Base-by-base conservation (phyloP, 2,113 vertebrate genomes). In the Anthoscopus minutus region DNA sequence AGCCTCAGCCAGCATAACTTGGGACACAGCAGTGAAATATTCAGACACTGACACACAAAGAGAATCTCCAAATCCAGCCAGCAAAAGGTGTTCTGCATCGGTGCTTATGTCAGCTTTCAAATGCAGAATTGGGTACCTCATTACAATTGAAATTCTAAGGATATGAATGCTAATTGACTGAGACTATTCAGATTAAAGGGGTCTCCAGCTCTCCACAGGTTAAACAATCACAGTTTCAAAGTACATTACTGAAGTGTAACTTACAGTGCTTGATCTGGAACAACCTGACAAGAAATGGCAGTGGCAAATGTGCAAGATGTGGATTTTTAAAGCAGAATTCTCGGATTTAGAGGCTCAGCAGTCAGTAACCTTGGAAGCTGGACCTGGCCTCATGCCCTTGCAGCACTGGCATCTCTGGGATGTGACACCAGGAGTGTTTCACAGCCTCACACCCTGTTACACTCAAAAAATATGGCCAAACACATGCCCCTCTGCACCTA, bases 201-300 rank as follows among this genome's bases (percentile, higher is more conserved):
- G 27, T 18, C 25, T 70, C 64, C 50, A 66, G 45, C n/a, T 88
- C 28, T 64, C 20, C 31, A 3, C 62, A 30, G 38, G 11, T 69
- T 31, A 13, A 93, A 76, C 11, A 66, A 54, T 51, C 33, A 5
- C 18, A 20, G 53, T 71, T 64, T 48, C 73, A 40, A 13, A 25
- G 53, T 12, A 7, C 15, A 1, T 35, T 12, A 19, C 35, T 3
- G 28, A 64, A 79, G 22, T 0, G 0, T 66, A 54, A 15, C 3
- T 45, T 9, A 11, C 1, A 35, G 48, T 2, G 31, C 56, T 64
- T 22, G 38, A 31, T 53, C 35, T 22, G 57, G 73, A 71, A 35
- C 31, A 22, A 7, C 47, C 15, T 42, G 54, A 74, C 23, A 23
- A 9, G 9, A 38, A 57, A 13, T n/a, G n/a, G n/a, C 17, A n/a